Conservation (phyloP, 2,888 invertebrate genomes). For the Troides oblongomaculatus region DNA sequence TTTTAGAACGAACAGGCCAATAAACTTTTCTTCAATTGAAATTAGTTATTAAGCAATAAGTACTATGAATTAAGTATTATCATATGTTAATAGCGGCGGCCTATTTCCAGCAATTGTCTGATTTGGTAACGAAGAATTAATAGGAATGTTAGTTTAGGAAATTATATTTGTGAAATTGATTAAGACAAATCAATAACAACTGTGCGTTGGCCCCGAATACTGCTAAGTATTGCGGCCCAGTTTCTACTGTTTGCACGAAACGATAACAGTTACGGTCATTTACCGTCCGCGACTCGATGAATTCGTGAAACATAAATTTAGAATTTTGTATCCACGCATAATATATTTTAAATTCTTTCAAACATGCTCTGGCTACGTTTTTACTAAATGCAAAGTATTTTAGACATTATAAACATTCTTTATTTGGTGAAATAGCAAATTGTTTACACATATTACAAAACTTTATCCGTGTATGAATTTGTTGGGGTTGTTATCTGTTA, state of each 20-base stretch:
- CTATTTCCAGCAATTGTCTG: too few species aligned
- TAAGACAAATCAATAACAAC: conserved; percentile 9
- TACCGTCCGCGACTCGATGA: conserved; percentile 43
- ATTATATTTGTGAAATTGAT: not conserved
- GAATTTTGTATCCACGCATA: conserved; percentile 1
- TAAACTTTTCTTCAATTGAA: too few species aligned
- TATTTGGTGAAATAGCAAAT: not conserved
- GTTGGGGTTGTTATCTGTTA: not conserved
- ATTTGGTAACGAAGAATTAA: too few species aligned
- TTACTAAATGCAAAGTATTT: not conserved
- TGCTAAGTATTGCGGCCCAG: conserved; percentile 48
- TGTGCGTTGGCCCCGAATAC: conserved; percentile 33
- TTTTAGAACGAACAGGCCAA: too few species aligned
- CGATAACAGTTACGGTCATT: conserved; percentile 50
- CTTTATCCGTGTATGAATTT: not conserved
- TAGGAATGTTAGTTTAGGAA: not conserved
- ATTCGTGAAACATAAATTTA: conserved; percentile 24
- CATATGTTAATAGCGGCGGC: too few species aligned
- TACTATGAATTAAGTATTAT: too few species aligned
- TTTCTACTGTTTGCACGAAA: conserved; percentile 60
- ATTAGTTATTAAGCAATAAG: too few species aligned
- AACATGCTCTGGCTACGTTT: not conserved
- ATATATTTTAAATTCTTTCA: conserved; percentile 8
- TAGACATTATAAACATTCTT: not conserved
- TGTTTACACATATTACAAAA: not conserved